Base-by-base conservation (phyloP, 2,888 invertebrate species). In the Creontiades dilutus region DNA sequence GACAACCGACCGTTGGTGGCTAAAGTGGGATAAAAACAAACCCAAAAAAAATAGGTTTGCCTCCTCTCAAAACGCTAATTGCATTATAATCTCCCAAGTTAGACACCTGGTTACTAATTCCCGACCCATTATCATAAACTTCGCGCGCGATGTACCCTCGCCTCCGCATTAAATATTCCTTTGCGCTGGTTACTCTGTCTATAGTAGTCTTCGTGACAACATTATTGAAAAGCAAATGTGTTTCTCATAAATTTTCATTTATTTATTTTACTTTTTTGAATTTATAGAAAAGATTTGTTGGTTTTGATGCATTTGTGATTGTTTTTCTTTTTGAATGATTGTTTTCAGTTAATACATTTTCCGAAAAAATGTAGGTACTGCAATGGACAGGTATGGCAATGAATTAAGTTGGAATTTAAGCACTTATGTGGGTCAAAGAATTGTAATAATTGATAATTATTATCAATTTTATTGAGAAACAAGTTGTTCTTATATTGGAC, bases 81-180 rank as follows among this genome's bases (percentile, higher is more conserved):
- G 85, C 85, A 85, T 61, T 85, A 61, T 85, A 85, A 85, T 85
- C 61, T 55, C 12, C 61, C 37, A 55, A 61, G 37, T 85, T 61
- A 27, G 61, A 85, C 57, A 61, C 55, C 57, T 85, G 52, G 57
- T 85, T 85, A 85, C 61, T 61, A 61, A 85, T 85, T 85, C 85
- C 37, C 46, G 61, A 13, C 3, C 57, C 61, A 85, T 85, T 55
- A 85, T 85, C 85, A 61, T 61, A 85, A 85, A 85, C 85, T 85
- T 85, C 7, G 28, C 37, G 52, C 23, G 52, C 47, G n/a, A 82
- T 82, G 82, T 52, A 27, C 52, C 16, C 16, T 52, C 3, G 82
- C 48, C 14, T 52, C 82, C 48, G 0, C 48, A 55, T 52, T 82
- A 82, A 82, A 82, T 82, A 82, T 82, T 82, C 82, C 23, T 52